Percentiles rank a stretch among this genome's conserved stretches.
Conservation (phyloP, 2,797 vertebrate species). For the Enteromius mattozi region DNA sequence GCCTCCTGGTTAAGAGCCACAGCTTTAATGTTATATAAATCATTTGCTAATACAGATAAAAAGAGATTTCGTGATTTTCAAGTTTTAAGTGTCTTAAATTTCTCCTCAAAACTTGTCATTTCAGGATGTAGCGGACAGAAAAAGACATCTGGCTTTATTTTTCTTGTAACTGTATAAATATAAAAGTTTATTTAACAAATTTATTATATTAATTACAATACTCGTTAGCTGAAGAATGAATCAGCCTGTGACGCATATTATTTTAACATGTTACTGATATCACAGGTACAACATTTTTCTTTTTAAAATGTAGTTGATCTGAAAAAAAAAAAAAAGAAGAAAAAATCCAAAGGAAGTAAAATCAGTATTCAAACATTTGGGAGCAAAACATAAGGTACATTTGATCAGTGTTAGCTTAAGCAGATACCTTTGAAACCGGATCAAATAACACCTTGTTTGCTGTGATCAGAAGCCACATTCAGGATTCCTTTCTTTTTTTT, state of each 20-base stretch:
- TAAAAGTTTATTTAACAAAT: neutral
- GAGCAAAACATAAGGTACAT: conserved; percentile 42
- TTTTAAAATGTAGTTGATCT: conserved; percentile 8
- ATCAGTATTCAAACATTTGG: conserved; percentile 54
- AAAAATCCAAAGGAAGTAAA: conserved; percentile 8
- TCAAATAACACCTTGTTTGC: conserved; percentile 66
- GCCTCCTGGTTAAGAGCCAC: neutral
- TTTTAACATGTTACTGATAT: neutral
- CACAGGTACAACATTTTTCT: neutral
- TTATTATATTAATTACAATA: neutral
- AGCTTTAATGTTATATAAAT: neutral
- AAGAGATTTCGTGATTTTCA: neutral
- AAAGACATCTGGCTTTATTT: neutral
- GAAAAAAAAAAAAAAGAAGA: neutral
- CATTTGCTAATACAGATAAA: neutral
- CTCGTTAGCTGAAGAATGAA: neutral
- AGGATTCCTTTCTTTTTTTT: conserved; percentile 62
- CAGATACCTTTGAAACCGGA: conserved; percentile 63
- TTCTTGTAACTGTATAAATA: neutral
- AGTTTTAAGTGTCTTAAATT: neutral
- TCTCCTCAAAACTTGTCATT: neutral
- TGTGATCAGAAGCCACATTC: conserved; percentile 62
- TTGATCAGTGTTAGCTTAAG: conserved; percentile 65
- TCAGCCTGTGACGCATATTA: neutral
- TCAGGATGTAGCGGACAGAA: neutral